Evolutionary conservation across 2,113 vertebrate species (phyloP), one percentile per base, ranked within the genome.

Genomic region (Gracilinanus agilis): DNA sequence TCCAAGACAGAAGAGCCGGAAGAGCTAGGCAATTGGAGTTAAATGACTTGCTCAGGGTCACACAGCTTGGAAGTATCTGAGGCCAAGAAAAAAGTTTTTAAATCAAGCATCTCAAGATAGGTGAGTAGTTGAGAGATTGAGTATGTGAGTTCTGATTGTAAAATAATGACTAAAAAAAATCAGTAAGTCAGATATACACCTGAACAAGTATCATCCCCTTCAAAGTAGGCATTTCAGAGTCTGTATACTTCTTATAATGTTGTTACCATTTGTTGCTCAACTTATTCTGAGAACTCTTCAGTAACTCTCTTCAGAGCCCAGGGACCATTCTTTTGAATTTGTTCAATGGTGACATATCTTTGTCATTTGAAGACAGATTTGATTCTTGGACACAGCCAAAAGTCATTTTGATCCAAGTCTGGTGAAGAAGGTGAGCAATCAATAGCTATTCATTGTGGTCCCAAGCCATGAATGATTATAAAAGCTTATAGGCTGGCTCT

Each of bases 201-300:
- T 40, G 16, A 83, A 40, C n/a, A 83, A 21, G 29, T 83, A 23
- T 34, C 3, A 75, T 61, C 89, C 90, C 55, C 44, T 96, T 94
- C 90, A 54, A 19, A 92, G 34, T 55, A 92, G 91, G 9, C 58
- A 67, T 3, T 67, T 94, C 75, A 90, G 89, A 24, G 89, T 53
- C 23, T 95, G 94, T 92, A 93, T 61, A 88, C 49, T 92, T 96
- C 90, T 91, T 92, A 91, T 94, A 61, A 96, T 96, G 89, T 89
- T 95, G 58, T 55, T 95, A 91, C 90, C 19, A 83, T 83, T 83
- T 75, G 83, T 93, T 90, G 44, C 88, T 25, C 83, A 95, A 83
- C 94, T 11, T 88, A 54, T 92, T 83, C 93, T 58, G 93, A 34
- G 9, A 56, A 19, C 93, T 92, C 96, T 92, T 55, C 90, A 88